Evolutionary conservation across 2,113 vertebrate species (phyloP), one percentile per base, ranked within the genome.

Genomic region (Stigmatopora nigra): DNA sequence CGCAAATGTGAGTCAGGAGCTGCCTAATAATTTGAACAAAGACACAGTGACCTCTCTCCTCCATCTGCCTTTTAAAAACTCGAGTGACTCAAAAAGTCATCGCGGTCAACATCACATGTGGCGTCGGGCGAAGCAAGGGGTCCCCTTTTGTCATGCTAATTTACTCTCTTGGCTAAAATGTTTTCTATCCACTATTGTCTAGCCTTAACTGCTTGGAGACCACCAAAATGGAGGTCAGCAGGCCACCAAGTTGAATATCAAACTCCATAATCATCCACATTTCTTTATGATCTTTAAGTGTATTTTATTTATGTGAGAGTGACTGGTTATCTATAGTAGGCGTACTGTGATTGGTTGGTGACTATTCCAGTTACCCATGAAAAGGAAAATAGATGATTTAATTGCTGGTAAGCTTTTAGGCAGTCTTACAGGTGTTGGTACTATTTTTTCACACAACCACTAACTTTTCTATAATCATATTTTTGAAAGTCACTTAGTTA

Each of bases 81-180:
- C 25, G 25, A 31, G 25, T 31, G 25, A 31, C 25, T 86, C 90
- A 87, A 89, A 84, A 86, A 82, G 84, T 88, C 79, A 73, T 73
- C 76, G 65, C 76, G 68, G 86, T 84, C 87, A 80, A 56, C 84
- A 72, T 84, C 79, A n/a, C 47, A 74, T 84, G 80, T 64, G 12
- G 81, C 82, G 90, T 90, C 88, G 80, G 63, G 64, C 84, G 41
- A 10, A 64, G 75, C 75, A 78, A 74, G 70, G 84, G 57, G 68
- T 81, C 79, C 82, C 82, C 83, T 73, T 91, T 94, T 92, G 90
- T 92, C 88, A 90, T 91, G 90, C 74, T 91, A 91, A 93, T 85
- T 82, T 86, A 87, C 86, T 84, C 79, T 64, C 48, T 48, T 35
- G 31, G 45, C 58, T 57, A 65, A 72, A 60, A 64, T 67, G 74